Evolutionary conservation across 2,888 invertebrate species (phyloP).

Genomic region (Diplolepis rosae): DNA sequence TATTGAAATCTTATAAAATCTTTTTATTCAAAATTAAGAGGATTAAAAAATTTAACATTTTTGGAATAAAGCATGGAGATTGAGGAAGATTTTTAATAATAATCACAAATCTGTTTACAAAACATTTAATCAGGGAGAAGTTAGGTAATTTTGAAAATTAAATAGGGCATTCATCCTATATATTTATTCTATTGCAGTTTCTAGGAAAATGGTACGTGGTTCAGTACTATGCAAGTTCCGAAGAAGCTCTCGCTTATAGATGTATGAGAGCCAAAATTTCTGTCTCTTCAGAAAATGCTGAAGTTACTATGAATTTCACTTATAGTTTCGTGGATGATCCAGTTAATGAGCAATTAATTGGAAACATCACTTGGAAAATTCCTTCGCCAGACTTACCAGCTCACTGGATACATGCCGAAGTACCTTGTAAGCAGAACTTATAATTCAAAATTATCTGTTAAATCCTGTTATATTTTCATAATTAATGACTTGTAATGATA

Average conservation of each 20-base stretch:
- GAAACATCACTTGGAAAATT: slow-evolving; percentile 91
- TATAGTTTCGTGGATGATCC: slow-evolving; percentile 91
- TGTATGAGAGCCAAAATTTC: slow-evolving; percentile 88
- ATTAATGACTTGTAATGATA: not conserved
- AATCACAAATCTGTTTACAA: no score
- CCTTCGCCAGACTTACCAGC: slow-evolving; percentile 84
- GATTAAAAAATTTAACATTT: not conserved
- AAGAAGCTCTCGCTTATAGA: slow-evolving; percentile 88
- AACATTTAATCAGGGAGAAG: no score
- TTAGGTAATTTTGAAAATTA: no score
- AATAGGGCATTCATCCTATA: no score
- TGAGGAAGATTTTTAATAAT: no score
- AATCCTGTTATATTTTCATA: not conserved
- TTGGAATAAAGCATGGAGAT: no score
- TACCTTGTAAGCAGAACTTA: slow-evolving; percentile 80
- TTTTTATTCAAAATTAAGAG: no score
- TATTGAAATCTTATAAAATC: no score
- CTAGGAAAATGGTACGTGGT: slow-evolving; percentile 90
- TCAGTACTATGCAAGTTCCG: slow-evolving; percentile 92
- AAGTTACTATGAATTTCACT: slow-evolving; percentile 91
- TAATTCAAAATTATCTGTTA: not conserved
- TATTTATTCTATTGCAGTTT: slow-evolving; percentile 76
- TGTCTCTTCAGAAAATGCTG: slow-evolving; percentile 74
- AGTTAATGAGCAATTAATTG: slow-evolving; percentile 84
- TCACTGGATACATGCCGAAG: slow-evolving; percentile 91